Evolutionary conservation across 2,888 invertebrate species (phyloP).

Genomic region (Drosophila melanocephala): DNA sequence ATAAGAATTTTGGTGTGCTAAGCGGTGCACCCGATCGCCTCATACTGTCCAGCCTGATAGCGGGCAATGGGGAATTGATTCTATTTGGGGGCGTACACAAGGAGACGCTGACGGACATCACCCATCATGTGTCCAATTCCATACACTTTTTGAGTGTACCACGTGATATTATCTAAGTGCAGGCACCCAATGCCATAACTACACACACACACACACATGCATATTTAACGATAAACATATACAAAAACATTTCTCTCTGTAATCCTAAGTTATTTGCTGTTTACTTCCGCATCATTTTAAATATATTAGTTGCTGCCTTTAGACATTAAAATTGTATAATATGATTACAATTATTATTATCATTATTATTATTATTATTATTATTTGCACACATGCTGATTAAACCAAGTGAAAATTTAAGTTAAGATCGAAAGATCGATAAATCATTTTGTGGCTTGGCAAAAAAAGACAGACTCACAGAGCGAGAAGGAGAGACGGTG

Average conservation of each 20-base stretch:
- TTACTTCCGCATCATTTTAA: conserved; percentile 21
- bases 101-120: conserved; percentile 88
- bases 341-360: conserved; percentile 20
- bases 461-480: not conserved
- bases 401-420: conserved; percentile 28
- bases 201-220: conserved; percentile 13
- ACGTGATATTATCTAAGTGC: conserved; percentile 88
- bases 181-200: conserved; percentile 26
- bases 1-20: conserved; percentile 88
- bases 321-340: conserved; percentile 49
- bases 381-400: conserved; percentile 27
- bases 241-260: conserved; percentile 10
- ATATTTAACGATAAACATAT: conserved; percentile 17
- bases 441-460: not conserved
- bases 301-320: conserved; percentile 41
- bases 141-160: conserved; percentile 92
- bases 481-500: not conserved
- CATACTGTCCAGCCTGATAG: conserved; percentile 94
- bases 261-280: conserved; percentile 35
- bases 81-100: conserved; percentile 98
- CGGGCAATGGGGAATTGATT: conserved; percentile 96
- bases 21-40: conserved; percentile 93
- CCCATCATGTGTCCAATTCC: conserved; percentile 91
- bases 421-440: not conserved
- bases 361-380: conserved; percentile 1